A percentile compares a stretch with the other conserved stretches of the same genome.
Conservation (phyloP, 2,113 vertebrate species). For the Columba livia region DNA sequence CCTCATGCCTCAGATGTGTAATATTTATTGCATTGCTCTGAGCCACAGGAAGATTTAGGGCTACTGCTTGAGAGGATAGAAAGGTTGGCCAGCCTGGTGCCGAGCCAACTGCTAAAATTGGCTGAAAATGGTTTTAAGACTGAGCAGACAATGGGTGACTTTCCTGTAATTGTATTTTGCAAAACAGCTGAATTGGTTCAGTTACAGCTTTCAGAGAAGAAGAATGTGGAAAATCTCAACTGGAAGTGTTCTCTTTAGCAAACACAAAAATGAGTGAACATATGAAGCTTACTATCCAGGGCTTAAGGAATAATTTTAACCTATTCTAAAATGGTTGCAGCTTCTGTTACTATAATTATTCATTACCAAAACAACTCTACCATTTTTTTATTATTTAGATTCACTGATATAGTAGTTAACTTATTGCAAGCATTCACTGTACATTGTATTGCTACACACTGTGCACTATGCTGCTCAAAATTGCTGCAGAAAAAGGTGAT, state of each 20-base stretch:
- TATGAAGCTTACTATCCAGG: neutral
- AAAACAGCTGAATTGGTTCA: neutral
- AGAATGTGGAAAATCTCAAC: neutral
- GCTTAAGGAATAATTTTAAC: neutral
- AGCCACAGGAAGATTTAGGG: neutral
- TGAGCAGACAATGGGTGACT: neutral
- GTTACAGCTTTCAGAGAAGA: neutral
- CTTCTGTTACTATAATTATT: neutral
- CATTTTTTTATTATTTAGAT: neutral
- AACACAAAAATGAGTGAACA: neutral
- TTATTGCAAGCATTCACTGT: neutral
- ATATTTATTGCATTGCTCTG: neutral
- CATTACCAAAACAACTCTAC: neutral
- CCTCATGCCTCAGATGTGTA: neutral
- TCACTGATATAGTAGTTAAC: neutral
- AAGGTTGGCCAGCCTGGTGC: neutral
- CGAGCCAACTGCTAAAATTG: neutral
- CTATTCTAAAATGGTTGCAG: neutral
- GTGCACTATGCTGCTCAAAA: neutral
- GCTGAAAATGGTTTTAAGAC: neutral
- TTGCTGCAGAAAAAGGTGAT: neutral
- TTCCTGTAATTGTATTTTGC: neutral
- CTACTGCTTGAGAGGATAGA: neutral
- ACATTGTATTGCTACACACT: neutral
- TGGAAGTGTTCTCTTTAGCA: neutral